phyloP scores from a whole-genome alignment of 2,888 invertebrate genomes.

The Hyposoter didymator region DNA sequence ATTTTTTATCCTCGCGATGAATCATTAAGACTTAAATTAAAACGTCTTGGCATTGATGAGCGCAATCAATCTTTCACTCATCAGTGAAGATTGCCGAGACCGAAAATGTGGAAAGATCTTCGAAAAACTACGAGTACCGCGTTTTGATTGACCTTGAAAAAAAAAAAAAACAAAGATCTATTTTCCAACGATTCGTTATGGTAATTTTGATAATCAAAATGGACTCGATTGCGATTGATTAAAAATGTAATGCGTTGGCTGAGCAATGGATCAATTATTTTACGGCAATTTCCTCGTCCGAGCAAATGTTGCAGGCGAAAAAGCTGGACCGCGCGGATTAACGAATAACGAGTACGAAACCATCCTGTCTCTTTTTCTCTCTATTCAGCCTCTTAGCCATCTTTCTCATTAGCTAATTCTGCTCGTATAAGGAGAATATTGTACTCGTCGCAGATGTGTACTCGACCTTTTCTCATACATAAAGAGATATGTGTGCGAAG shows the following conservation, averaged over 20 bases:
- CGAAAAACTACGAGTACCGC: background rate
- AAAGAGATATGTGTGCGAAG: slow-evolving; percentile 5
- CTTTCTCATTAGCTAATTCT: slow-evolving; percentile 66
- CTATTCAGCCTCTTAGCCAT: slow-evolving; percentile 13
- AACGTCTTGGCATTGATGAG: background rate
- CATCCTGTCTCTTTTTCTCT: background rate
- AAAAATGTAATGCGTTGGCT: background rate
- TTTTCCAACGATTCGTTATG: background rate
- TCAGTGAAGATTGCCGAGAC: background rate
- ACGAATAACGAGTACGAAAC: background rate
- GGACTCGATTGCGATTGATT: background rate
- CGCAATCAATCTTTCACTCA: background rate
- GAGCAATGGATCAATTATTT: background rate
- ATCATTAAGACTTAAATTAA: background rate
- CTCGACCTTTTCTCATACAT: slow-evolving; percentile 53
- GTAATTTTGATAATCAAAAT: background rate
- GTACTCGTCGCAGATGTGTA: slow-evolving; percentile 66
- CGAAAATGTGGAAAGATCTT: background rate
- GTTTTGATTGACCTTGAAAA: background rate
- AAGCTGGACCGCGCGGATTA: background rate
- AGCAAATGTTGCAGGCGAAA: background rate
- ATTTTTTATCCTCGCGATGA: background rate
- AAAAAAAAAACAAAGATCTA: background rate
- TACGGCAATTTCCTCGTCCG: background rate
- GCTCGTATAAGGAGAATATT: slow-evolving; percentile 58